Evolutionary conservation across 2,888 invertebrate genomes (phyloP).

Genomic region (Alloplasta piceator): DNA sequence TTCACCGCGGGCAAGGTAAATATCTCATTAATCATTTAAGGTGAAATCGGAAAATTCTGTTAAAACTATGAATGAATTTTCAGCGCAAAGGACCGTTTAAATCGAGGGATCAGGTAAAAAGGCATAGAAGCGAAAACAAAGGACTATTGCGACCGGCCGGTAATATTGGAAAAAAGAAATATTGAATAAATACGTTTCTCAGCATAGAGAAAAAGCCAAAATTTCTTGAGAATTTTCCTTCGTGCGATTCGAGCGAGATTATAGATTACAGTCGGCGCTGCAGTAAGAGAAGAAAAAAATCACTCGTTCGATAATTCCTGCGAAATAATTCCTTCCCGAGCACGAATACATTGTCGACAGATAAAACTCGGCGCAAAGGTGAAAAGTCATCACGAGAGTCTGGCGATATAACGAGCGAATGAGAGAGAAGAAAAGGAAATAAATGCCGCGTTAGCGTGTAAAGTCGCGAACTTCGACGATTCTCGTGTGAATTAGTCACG

Average conservation of each 20-base stretch:
- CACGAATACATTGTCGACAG: conserved; percentile 15
- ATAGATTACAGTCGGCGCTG: conserved; percentile 1
- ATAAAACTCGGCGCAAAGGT: conserved; percentile 69
- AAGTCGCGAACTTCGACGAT: conserved; percentile 60
- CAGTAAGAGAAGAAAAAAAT: conserved; percentile 5
- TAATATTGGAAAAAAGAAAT: conserved; percentile 82
- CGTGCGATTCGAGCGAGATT: too few relatives aligned
- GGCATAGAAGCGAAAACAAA: conserved; percentile 89
- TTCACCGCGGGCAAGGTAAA: conserved; percentile 87
- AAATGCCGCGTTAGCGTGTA: conserved; percentile 70
- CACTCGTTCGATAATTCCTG: conserved; percentile 47
- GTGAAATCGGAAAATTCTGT: not conserved
- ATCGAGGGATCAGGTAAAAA: conserved; percentile 86
- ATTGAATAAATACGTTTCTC: conserved; percentile 66
- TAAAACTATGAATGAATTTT: conserved; percentile 33
- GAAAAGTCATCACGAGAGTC: conserved; percentile 74
- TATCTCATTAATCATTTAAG: conserved; percentile 11
- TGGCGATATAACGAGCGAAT: conserved; percentile 70
- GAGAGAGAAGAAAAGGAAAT: not conserved
- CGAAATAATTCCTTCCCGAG: conserved; percentile 47
- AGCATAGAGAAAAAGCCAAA: not conserved
- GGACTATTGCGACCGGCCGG: conserved; percentile 86
- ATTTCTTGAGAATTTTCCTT: conserved; percentile 16
- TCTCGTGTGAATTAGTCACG: conserved; percentile 69
- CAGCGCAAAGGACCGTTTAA: conserved; percentile 69